Evolutionary conservation across 2,888 invertebrate genomes (phyloP).

Genomic region (Willowsia nigromaculata): DNA sequence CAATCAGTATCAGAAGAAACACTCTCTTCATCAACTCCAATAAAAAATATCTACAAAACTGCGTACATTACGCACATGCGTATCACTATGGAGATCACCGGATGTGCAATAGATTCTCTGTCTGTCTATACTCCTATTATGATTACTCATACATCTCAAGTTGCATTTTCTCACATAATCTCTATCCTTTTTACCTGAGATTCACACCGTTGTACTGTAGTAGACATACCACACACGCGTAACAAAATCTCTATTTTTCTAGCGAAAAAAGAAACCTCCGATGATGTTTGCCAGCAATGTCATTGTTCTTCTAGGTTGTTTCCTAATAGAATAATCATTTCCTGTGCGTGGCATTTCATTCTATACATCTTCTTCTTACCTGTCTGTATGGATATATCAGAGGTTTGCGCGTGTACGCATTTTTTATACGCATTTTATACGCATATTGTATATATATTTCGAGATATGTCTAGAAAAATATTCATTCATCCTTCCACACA

Average conservation of each 20-base stretch:
- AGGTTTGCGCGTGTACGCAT: constrained; percentile 46
- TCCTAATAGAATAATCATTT: constrained; percentile 64
- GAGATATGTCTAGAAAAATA: neutral
- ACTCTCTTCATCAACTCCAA: no score
- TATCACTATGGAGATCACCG: neutral
- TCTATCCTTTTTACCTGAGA: constrained; percentile 17
- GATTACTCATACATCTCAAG: neutral
- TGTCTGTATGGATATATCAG: neutral
- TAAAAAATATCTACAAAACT: neutral
- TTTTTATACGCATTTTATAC: neutral
- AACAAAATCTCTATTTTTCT: neutral
- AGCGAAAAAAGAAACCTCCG: neutral
- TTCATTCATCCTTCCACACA: constrained; percentile 49
- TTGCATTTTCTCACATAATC: neutral
- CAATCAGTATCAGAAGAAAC: no score
- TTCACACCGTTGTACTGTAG: constrained; percentile 22
- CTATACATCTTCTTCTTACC: neutral
- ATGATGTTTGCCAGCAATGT: constrained; percentile 40
- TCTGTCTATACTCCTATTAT: no score
- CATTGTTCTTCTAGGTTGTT: constrained; percentile 71
- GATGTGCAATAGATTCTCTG: constrained; percentile 15
- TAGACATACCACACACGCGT: no score
- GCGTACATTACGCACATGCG: neutral
- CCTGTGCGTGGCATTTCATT: constrained; percentile 34
- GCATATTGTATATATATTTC: neutral